These are phyloP conservation scores for Oligia strigilis DNA, from an alignment of 2,888 invertebrate species.

Conservation along the genomic window DNA sequence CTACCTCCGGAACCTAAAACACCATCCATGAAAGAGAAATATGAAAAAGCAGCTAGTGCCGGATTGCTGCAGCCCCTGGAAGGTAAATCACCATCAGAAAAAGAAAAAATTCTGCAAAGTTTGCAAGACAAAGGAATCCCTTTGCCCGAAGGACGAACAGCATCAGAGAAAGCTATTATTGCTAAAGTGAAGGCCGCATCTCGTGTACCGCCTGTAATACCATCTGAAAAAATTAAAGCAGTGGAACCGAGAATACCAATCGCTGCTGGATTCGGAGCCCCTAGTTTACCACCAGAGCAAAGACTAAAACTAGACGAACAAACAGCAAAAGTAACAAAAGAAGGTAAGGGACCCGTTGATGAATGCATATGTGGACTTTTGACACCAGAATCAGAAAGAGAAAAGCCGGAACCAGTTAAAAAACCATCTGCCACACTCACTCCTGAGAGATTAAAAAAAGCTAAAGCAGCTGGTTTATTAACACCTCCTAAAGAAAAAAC, in stretches of 20 bases:
- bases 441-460: constrained; percentile 44
- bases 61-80: constrained; percentile 35
- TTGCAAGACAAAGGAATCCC: constrained; percentile 18
- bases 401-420: constrained; percentile 9
- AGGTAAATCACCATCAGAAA: constrained; percentile 33
- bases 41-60: constrained; percentile 21
- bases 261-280: constrained; percentile 32
- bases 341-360: constrained; percentile 68
- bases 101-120: constrained; percentile 33
- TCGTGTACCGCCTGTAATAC: background rate
- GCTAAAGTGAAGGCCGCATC: constrained; percentile 18
- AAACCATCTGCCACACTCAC: constrained; percentile 59
- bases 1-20: background rate
- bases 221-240: background rate
- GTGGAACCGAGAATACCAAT: constrained; percentile 7
- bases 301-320: constrained; percentile 49
- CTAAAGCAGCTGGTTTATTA: constrained; percentile 46
- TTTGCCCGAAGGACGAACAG: constrained; percentile 24
- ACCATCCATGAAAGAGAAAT: constrained; percentile 19
- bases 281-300: constrained; percentile 37
- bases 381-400: constrained; percentile 58
- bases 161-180: constrained; percentile 35
- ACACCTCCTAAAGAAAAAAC: constrained; percentile 58
- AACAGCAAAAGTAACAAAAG: constrained; percentile 68
- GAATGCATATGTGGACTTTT: constrained; percentile 70